phyloP scores from a whole-genome alignment of 1,140 invertebrate species.

The Drosophila trapezifrons region DNA sequence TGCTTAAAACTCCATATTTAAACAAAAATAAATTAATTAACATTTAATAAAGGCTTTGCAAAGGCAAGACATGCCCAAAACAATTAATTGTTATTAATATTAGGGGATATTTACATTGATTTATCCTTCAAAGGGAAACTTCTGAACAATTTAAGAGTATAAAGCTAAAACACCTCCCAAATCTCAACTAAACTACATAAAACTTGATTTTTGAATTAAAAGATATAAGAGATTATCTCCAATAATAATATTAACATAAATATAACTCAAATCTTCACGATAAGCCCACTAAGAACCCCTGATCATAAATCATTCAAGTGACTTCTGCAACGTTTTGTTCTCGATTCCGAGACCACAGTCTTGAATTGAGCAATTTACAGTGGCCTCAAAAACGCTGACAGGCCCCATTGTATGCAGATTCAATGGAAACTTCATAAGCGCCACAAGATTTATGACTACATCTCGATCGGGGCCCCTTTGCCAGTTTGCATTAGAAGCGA shows the following conservation, averaged over 20 bases:
- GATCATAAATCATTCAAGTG: neutral
- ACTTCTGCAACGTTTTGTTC: conserved; percentile 14
- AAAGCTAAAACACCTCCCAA: too few species aligned
- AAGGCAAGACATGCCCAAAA: too few species aligned
- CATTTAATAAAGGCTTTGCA: too few species aligned
- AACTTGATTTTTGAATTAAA: neutral
- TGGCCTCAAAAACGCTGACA: conserved; percentile 31
- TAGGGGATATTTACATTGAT: too few species aligned
- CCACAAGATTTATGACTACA: conserved; percentile 73
- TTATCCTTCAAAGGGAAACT: neutral
- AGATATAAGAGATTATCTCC: neutral
- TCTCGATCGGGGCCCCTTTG: conserved; percentile 48
- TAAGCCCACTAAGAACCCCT: neutral
- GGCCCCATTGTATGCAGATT: conserved; percentile 59
- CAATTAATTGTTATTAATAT: too few species aligned
- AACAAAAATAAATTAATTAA: neutral
- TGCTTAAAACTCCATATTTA: neutral
- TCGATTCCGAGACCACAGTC: conserved; percentile 13
- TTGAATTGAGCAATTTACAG: conserved; percentile 32
- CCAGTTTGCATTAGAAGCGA: conserved; percentile 47
- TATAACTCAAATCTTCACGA: neutral
- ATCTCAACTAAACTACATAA: too few species aligned
- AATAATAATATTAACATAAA: conserved; percentile 1
- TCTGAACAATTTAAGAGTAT: neutral
- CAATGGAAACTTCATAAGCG: conserved; percentile 56